Conservation (phyloP, 2,797 vertebrate genomes). For the Phrynocephalus forsythii region DNA sequence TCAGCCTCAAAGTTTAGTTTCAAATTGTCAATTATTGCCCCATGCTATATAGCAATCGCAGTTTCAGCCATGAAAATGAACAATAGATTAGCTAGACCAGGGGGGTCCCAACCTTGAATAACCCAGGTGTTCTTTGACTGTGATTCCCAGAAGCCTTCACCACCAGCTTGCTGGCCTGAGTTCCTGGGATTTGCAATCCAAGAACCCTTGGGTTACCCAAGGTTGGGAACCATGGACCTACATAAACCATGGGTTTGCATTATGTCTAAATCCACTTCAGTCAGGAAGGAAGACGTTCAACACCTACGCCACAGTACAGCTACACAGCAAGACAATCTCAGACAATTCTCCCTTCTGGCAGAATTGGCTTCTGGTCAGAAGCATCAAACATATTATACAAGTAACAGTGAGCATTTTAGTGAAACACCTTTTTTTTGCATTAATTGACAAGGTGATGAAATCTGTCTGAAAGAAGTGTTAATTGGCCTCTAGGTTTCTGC, state of each 20-base stretch:
- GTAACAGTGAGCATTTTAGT: not conserved
- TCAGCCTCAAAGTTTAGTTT: not conserved
- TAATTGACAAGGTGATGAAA: not conserved
- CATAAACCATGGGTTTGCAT: not conserved
- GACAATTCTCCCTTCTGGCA: not conserved
- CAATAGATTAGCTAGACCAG: not conserved
- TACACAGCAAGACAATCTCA: not conserved
- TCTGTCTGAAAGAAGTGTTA: not conserved
- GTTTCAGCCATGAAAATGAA: not conserved
- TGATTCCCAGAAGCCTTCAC: too few relatives aligned
- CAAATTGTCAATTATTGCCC: not conserved
- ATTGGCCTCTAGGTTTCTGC: not conserved
- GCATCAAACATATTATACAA: not conserved
- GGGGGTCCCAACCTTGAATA: not conserved
- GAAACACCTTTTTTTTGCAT: not conserved
- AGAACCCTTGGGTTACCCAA: not conserved
- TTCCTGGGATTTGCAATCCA: too few relatives aligned
- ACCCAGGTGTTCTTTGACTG: too few relatives aligned
- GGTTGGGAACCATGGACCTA: not conserved
- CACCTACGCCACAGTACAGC: not conserved
- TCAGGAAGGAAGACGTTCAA: not conserved
- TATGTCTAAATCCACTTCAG: not conserved
- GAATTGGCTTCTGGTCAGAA: not conserved
- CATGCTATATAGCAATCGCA: not conserved
- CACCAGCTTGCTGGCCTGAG: too few relatives aligned